Percentiles rank a stretch among this genome's conserved stretches.
These are phyloP conservation scores for Drosophila affinis DNA, from an alignment of 2,888 invertebrate genomes.

Conservation along the genomic window DNA sequence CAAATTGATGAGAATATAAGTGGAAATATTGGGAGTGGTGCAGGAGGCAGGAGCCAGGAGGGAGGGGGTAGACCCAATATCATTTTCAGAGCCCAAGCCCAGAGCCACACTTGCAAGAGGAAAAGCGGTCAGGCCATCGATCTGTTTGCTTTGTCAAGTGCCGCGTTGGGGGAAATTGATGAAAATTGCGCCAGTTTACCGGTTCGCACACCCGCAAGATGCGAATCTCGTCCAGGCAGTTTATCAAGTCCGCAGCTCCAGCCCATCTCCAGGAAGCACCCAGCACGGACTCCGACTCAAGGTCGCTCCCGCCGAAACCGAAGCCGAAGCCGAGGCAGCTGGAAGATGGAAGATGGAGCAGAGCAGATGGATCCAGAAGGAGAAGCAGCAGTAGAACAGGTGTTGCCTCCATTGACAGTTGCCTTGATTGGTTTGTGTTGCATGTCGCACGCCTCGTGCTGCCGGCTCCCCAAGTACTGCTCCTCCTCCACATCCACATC, in stretches of 20 bases:
- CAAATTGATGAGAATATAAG: slow-evolving; percentile 44
- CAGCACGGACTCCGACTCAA: slow-evolving; percentile 46
- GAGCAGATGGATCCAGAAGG: slow-evolving; percentile 4
- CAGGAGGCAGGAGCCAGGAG: neutral
- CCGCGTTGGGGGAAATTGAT: slow-evolving; percentile 30
- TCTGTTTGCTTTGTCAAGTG: slow-evolving; percentile 43
- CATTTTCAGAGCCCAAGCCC: neutral
- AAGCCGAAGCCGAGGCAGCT: slow-evolving; percentile 5
- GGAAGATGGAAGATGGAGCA: slow-evolving; percentile 19
- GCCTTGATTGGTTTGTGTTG: slow-evolving; percentile 68
- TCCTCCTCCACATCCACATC: slow-evolving; percentile 32
- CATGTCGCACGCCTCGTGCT: slow-evolving; percentile 55
- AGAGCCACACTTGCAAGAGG: neutral
- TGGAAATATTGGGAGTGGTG: slow-evolving; percentile 24
- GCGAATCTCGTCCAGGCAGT: slow-evolving; percentile 23
- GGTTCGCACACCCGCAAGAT: slow-evolving; percentile 40
- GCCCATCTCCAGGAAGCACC: slow-evolving; percentile 11
- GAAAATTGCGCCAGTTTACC: slow-evolving; percentile 36
- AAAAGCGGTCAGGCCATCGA: slow-evolving; percentile 17
- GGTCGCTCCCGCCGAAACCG: slow-evolving; percentile 45
- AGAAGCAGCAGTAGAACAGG: slow-evolving; percentile 48
- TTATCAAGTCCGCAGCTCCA: slow-evolving; percentile 15
- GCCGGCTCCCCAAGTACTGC: slow-evolving; percentile 12
- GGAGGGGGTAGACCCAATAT: slow-evolving; percentile 15
- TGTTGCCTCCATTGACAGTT: slow-evolving; percentile 71